Conservation (phyloP, 2,888 invertebrate genomes). For the Melanotus villosus region DNA sequence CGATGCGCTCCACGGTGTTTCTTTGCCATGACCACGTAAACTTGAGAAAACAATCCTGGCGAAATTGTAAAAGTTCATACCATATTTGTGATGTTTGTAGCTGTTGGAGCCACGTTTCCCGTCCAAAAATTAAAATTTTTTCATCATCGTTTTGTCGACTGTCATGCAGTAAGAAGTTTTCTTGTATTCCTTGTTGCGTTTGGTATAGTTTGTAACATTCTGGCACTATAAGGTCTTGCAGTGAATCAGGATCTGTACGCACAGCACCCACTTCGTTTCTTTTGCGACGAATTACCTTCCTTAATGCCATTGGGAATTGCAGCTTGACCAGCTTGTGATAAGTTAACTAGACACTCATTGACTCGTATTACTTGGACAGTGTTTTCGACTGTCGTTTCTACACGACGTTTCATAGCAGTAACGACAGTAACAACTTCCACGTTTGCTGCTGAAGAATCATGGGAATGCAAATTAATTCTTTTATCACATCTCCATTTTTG, state of each 20-base stretch:
- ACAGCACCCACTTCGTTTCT: background rate
- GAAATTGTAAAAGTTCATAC: too few species aligned
- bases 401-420: constrained; percentile 27
- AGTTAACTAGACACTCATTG: constrained; percentile 13
- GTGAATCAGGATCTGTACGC: background rate
- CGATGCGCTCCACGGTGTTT: too few species aligned
- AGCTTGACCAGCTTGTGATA: too few species aligned
- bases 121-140: constrained; percentile 21
- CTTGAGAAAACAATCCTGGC: too few species aligned
- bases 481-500: constrained; percentile 25
- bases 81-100: too few species aligned
- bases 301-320: constrained; percentile 1
- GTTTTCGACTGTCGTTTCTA: constrained; percentile 15
- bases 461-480: constrained; percentile 29
- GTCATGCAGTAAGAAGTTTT: constrained; percentile 28
- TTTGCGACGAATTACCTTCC: background rate
- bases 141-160: constrained; percentile 7
- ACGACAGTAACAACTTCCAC: background rate
- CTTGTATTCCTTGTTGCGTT: background rate
- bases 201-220: background rate
- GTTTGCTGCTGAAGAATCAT: constrained; percentile 19
- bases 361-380: constrained; percentile 25
- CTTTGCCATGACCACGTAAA: too few species aligned
- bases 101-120: constrained; percentile 18
- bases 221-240: background rate